A percentile compares a stretch with the other conserved stretches of the same genome.
phyloP scores from a whole-genome alignment of 2,113 vertebrate species.

The Vidua chalybeata region DNA sequence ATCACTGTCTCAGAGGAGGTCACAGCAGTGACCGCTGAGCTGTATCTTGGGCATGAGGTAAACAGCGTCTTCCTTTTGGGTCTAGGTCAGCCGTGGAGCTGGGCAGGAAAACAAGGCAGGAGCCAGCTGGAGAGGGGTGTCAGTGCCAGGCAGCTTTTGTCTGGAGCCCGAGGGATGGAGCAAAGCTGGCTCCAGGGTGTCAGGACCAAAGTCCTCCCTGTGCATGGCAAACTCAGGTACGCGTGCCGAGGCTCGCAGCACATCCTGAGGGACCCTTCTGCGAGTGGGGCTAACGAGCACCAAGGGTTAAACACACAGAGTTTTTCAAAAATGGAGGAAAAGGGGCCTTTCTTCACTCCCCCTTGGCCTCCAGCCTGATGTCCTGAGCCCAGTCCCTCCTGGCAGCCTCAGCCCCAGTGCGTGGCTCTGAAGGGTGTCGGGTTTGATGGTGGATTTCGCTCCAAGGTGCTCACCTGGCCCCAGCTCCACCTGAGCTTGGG shows the following conservation, averaged over 20 bases:
- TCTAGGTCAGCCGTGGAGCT: neutral
- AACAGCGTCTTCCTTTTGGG: neutral
- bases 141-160: accelerated
- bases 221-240: accelerated
- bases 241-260: accelerated
- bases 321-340: neutral
- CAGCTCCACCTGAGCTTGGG: neutral
- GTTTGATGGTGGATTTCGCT: neutral
- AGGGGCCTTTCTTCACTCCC: neutral
- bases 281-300: accelerated
- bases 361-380: neutral
- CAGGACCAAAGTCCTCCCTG: accelerated
- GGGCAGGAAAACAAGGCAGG: neutral
- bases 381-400: neutral
- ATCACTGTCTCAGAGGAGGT: neutral
- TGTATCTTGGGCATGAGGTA: accelerated
- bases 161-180: accelerated
- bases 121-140: neutral
- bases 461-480: accelerated
- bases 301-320: neutral
- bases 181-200: neutral
- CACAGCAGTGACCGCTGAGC: neutral
- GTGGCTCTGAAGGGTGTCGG: accelerated
- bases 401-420: neutral
- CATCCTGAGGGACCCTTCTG: neutral